A percentile compares a stretch with the other conserved stretches of the same genome.
phyloP scores from a whole-genome alignment of 2,888 invertebrate species.

The Ophion costatus region DNA sequence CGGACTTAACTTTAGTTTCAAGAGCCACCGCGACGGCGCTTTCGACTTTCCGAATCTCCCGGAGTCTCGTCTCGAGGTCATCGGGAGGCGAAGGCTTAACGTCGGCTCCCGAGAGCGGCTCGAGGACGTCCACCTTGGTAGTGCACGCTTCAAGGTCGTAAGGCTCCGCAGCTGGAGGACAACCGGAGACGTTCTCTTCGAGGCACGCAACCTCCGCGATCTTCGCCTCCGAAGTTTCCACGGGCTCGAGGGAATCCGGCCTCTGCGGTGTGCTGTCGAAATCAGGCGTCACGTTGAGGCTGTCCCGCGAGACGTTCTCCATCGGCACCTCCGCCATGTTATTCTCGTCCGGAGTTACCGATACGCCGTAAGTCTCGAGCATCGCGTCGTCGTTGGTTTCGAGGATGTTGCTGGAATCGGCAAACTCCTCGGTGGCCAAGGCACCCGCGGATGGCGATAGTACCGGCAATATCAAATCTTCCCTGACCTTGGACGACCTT shows the following conservation, averaged over 20 bases:
- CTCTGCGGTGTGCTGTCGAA: slow-evolving; percentile 67
- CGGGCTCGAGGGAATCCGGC: slow-evolving; percentile 74
- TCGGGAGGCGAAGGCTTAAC: background rate
- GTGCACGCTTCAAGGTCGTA: slow-evolving; percentile 28
- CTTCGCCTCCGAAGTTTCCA: slow-evolving; percentile 28
- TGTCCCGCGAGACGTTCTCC: slow-evolving; percentile 84
- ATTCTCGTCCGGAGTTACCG: slow-evolving; percentile 45
- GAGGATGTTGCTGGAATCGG: slow-evolving; percentile 61
- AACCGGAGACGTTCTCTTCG: background rate
- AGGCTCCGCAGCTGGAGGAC: background rate
- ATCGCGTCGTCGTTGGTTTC: slow-evolving; percentile 39
- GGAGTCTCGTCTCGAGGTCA: slow-evolving; percentile 64
- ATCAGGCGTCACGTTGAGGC: slow-evolving; percentile 81
- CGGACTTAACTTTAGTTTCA: background rate
- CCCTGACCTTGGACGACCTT: slow-evolving; percentile 71
- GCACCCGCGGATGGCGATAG: slow-evolving; percentile 69
- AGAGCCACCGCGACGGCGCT: slow-evolving; percentile 67
- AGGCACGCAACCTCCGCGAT: slow-evolving; percentile 13
- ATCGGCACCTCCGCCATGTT: slow-evolving; percentile 37
- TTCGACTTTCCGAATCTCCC: slow-evolving; percentile 69
- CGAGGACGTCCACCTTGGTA: background rate
- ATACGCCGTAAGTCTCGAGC: slow-evolving; percentile 27
- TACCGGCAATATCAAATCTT: slow-evolving; percentile 75
- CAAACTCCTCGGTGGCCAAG: slow-evolving; percentile 37
- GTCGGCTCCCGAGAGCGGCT: slow-evolving; percentile 3